Percentiles rank a stretch among this genome's conserved stretches.
Conservation (phyloP, 2,113 vertebrate genomes). For the Recurvirostra avosetta region DNA sequence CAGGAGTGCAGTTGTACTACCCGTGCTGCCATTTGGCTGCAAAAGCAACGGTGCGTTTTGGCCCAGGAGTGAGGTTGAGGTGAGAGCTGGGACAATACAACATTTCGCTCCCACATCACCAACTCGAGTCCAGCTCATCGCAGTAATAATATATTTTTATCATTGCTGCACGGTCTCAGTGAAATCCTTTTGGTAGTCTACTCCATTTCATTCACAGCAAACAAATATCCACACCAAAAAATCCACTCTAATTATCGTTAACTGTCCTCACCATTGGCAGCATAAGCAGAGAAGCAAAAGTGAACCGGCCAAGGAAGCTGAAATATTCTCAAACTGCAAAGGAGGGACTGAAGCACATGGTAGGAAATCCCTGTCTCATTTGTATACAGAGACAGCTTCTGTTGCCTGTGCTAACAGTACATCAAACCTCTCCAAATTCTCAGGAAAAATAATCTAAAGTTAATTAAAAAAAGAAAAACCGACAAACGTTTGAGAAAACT, state of each 20-base stretch:
- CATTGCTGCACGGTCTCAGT: not conserved
- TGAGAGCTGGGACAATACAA: not conserved
- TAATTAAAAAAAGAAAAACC: not conserved
- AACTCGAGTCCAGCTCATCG: not conserved
- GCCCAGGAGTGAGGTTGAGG: not conserved
- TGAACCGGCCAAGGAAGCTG: not conserved
- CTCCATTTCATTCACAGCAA: not conserved
- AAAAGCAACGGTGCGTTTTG: not conserved
- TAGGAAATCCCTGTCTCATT: constrained; percentile 22
- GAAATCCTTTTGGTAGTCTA: not conserved
- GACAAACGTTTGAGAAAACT: not conserved
- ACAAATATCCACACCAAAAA: not conserved
- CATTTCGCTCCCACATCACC: not conserved
- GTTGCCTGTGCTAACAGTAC: not conserved
- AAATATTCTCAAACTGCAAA: constrained; percentile 9
- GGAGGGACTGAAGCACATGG: constrained; percentile 24
- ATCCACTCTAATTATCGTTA: not conserved
- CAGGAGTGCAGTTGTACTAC: not conserved
- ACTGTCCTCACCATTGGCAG: not conserved
- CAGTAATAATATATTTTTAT: not conserved
- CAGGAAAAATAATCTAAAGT: constrained; percentile 32
- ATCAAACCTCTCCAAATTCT: not conserved
- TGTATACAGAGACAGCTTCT: not conserved
- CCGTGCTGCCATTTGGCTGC: not conserved
- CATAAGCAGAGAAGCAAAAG: not conserved